Base-by-base conservation (phyloP, 1,140 invertebrate genomes). In the Mactra quadrangularis region DNA sequence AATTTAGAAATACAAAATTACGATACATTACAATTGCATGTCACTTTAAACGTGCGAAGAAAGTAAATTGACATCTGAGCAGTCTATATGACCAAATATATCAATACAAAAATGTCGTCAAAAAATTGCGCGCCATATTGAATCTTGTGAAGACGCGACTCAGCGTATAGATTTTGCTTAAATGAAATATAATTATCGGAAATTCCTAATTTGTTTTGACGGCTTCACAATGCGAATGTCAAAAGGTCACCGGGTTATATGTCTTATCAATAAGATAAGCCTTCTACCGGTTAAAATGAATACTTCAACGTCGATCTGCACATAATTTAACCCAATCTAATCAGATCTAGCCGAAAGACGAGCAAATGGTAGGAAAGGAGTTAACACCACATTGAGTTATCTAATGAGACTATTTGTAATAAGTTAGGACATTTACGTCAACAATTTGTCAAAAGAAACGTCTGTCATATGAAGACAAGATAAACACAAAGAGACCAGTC, bases 261-360 rank as follows among this genome's bases (percentile, higher is more conserved):
- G 77, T 81, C 77, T 70, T 60, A 68, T 45, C n/a, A 41, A n/a
- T 25, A 64, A 33, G 74, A 76, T 76, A 75, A 59, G 45, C 72
- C 53, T 60, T 59, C 22, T 75, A 66, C 62, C 35, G 29, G 45
- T 33, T 47, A 68, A 72, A 55, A 55, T 72, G 50, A 57, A 72
- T 55, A 33, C 50, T 33, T 31, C 31, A 27, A n/a, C 35, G 31
- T 19, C 53, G 70, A 35, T 17, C 55, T 27, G 15, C 45, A 50
- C 25, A 68, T 29, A 25, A 27, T 19, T 41, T 52, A 68, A 68
- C 13, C n/a, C 27, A 52, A 41, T 68, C 64, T 68, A 50, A 68
- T 68, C 64, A 22, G 64, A 68, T 68, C 25, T 29, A 68, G 38
- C 38, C 38, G 38, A 41, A 41, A 41, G 38, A 41, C 6, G 38